phyloP scores from a whole-genome alignment of 2,888 invertebrate species.

The Polymixis lichenea region DNA sequence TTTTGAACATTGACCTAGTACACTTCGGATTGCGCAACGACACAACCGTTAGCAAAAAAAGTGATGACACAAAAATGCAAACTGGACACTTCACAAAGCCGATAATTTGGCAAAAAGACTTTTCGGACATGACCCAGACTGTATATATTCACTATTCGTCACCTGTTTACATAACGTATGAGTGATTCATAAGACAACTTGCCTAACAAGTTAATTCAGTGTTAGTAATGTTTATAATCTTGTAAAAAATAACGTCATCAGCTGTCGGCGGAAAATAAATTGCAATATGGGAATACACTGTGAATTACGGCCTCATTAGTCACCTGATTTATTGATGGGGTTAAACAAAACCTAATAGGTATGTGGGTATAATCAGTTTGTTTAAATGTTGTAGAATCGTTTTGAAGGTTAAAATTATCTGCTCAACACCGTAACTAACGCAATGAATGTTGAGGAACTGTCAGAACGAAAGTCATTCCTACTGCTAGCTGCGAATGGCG shows the following conservation, averaged over 20 bases:
- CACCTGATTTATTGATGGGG: constrained; percentile 27
- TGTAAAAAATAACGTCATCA: constrained; percentile 48
- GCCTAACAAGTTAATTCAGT: constrained; percentile 49
- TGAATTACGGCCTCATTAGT: constrained; percentile 27
- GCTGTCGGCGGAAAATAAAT: constrained; percentile 37
- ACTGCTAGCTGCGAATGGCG: too few relatives aligned
- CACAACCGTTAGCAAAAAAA: constrained; percentile 36
- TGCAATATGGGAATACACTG: constrained; percentile 60
- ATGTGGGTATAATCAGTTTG: neutral
- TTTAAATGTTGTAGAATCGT: neutral
- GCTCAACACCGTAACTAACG: too few relatives aligned
- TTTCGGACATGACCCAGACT: constrained; percentile 67
- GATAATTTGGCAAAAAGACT: constrained; percentile 54
- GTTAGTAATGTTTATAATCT: constrained; percentile 38
- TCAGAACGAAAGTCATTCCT: neutral
- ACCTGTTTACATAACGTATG: constrained; percentile 76
- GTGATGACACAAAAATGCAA: constrained; percentile 41
- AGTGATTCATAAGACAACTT: constrained; percentile 61
- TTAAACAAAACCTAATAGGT: neutral
- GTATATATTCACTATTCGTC: constrained; percentile 75
- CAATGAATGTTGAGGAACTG: neutral
- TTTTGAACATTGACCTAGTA: constrained; percentile 51
- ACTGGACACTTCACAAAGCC: constrained; percentile 34
- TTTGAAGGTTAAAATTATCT: neutral
- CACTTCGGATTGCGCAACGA: constrained; percentile 51